phyloP scores from a whole-genome alignment of 1,140 invertebrate genomes.

The Oryctes rhinoceros region DNA sequence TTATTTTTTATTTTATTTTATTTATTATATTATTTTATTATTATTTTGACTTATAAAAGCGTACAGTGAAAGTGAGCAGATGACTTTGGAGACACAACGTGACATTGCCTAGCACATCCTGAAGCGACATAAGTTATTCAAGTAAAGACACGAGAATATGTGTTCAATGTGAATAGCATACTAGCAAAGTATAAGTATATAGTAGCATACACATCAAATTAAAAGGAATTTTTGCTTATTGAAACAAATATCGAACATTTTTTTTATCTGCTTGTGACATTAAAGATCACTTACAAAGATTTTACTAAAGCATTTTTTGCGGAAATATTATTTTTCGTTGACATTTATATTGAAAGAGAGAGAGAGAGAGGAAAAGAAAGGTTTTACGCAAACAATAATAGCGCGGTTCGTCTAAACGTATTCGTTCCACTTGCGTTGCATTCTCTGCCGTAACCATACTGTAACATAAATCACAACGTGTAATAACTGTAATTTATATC shows the following conservation, averaged over 20 bases:
- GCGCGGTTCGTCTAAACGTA: conserved; percentile 7
- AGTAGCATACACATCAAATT: no score
- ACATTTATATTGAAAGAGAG: background rate
- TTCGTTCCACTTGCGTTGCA: conserved; percentile 31
- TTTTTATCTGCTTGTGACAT: background rate
- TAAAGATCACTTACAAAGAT: background rate
- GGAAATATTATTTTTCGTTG: background rate
- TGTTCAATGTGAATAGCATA: background rate
- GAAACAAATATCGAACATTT: background rate
- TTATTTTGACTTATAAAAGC: no score
- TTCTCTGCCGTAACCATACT: conserved; percentile 11
- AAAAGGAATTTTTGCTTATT: background rate
- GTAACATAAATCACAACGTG: conserved; percentile 32
- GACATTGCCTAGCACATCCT: no score
- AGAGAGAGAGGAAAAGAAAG: background rate
- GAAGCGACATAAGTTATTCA: no score
- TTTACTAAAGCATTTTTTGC: background rate
- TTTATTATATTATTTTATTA: no score
- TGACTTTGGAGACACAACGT: no score
- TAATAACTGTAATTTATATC: conserved; percentile 38
- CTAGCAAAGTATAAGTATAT: no score
- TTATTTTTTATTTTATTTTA: no score
- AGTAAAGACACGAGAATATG: background rate
- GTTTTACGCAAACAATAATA: conserved; percentile 14
- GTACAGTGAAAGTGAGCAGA: no score